Conservation (phyloP, 2,113 vertebrate genomes). For the Ochotona princeps region DNA sequence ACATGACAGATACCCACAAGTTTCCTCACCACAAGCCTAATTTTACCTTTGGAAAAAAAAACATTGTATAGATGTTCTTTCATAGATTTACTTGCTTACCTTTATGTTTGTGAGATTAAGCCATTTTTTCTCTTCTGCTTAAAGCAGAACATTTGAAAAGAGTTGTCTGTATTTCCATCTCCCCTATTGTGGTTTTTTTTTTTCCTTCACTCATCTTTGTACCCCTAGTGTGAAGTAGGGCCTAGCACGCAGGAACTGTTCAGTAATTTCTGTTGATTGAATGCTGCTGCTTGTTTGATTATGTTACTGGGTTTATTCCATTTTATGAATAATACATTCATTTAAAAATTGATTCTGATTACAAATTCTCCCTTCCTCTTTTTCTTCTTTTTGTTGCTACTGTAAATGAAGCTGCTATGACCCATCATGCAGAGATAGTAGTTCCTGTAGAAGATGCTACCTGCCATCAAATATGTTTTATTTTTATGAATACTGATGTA, state of each 20-base stretch:
- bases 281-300: slow-evolving; percentile 13
- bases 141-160: background rate
- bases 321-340: background rate
- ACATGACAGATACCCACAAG: background rate
- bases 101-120: slow-evolving; percentile 16
- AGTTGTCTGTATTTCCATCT: background rate
- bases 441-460: background rate
- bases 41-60: slow-evolving; percentile 12
- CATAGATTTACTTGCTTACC: background rate
- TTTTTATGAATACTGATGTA: background rate
- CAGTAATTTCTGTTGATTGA: background rate
- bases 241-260: background rate
- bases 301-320: background rate
- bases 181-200: too few species aligned
- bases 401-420: background rate
- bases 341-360: background rate
- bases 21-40: background rate
- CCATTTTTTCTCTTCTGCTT: slow-evolving; percentile 18
- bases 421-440: background rate
- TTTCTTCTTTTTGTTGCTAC: background rate
- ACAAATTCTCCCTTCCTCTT: background rate
- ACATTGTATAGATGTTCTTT: background rate
- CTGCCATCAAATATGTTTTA: background rate
- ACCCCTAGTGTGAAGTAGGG: background rate
- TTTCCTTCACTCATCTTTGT: background rate